Base-by-base conservation (phyloP, 2,113 vertebrate genomes). In the Upupa epops region DNA sequence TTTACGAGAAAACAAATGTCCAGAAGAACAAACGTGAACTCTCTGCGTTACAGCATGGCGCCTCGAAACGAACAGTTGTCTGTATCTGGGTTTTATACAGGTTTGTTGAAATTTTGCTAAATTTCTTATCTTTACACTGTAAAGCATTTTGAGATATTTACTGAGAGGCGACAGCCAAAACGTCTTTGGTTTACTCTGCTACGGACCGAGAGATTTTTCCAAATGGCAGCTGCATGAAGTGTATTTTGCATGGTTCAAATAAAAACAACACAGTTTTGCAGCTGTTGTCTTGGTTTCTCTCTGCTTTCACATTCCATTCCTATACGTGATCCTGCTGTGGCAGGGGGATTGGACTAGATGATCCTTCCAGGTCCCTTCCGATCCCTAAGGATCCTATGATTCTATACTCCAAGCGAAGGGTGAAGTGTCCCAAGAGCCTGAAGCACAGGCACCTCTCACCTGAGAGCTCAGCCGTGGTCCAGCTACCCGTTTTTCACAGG, bases 211-310 rank as follows among this genome's bases (percentile, higher is more conserved):
- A 96, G 94, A 94, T 97, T 98, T 98, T 97, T 98, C 94, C 96
- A 97, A 96, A 95, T 96, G 94, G 96, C 97, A 97, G 97, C 97
- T 98, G 98, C 98, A 99, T 99, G 99, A 98, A 97, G 92, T 98
- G 98, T 98, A 98, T 98, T 98, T 98, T 98, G 98, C 99, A 99
- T 99, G 99, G 98, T 97, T 96, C 95, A 98, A 98, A 98, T 98
- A 97, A 98, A 97, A 92, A 95, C 93, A 97, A 97, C 89, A 94
- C 73, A 58, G 82, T 96, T 98, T 98, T 98, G 92, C 96, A 96
- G 92, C 93, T 94, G 96, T 95, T 96, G 95, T 98, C 96, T 97
- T 92, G 96, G 97, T 97, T 96, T 96, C 96, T 96, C 64, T 97
- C 95, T 94, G 83, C 83, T 95, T 83, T 83, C 82, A 71, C 81